These are phyloP conservation scores for Marcusenius ussheri DNA, from an alignment of 2,113 vertebrate species.

Conservation along the genomic window DNA sequence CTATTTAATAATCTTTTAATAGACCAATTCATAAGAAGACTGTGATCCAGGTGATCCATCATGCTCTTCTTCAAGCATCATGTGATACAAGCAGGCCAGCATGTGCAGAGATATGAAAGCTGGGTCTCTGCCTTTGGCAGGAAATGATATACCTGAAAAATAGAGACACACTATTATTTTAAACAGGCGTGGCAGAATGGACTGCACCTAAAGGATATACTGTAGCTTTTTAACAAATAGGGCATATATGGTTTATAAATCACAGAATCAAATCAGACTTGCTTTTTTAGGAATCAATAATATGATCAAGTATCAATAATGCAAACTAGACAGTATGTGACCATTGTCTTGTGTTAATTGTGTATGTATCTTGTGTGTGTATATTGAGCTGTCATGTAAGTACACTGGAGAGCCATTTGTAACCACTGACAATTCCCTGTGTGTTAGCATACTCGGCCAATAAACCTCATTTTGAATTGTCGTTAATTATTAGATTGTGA, in stretches of 20 bases:
- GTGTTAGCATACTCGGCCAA: background rate
- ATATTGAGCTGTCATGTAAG: background rate
- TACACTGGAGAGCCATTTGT: background rate
- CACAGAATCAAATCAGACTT: background rate
- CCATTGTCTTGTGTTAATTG: background rate
- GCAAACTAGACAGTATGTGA: background rate
- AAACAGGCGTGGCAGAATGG: constrained; percentile 2
- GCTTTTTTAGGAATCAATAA: background rate
- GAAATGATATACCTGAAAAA: background rate
- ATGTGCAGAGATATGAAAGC: constrained; percentile 8
- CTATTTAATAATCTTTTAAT: constrained; percentile 61
- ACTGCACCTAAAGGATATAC: background rate
- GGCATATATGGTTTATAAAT: background rate
- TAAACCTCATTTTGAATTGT: background rate
- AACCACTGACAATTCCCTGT: background rate
- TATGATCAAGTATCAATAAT: background rate
- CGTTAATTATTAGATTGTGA: background rate
- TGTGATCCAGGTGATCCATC: constrained; percentile 39
- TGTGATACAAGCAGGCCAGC: constrained; percentile 12
- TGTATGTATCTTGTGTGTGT: background rate
- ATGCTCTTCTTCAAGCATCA: constrained; percentile 25
- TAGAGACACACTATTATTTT: background rate
- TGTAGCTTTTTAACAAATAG: background rate
- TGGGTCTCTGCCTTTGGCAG: background rate
- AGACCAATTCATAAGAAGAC: constrained; percentile 46